phyloP scores from a whole-genome alignment of 2,113 vertebrate species.

The Uropsilus gracilis region DNA sequence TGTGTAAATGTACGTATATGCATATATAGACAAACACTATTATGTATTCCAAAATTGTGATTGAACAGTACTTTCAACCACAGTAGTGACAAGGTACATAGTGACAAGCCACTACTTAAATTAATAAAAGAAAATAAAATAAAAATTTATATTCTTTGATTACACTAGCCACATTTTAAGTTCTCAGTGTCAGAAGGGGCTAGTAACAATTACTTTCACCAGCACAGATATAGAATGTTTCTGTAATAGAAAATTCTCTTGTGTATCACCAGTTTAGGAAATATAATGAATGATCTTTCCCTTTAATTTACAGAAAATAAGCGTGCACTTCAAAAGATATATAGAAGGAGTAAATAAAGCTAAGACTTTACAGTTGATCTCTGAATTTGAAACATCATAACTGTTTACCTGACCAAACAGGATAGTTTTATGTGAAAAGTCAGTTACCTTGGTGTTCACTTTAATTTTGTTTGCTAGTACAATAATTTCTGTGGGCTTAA shows the following conservation, averaged over 20 bases:
- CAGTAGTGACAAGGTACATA: not conserved
- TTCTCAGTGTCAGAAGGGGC: not conserved
- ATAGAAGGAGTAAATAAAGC: not conserved
- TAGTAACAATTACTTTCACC: not conserved
- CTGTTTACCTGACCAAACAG: not conserved
- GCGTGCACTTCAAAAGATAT: not conserved
- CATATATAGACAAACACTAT: not conserved
- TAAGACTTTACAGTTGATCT: not conserved
- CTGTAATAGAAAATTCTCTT: not conserved
- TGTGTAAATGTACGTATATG: not conserved
- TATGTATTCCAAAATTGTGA: slow-evolving; percentile 16
- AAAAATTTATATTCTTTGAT: not conserved
- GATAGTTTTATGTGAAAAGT: not conserved
- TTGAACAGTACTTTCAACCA: not conserved
- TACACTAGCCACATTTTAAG: not conserved
- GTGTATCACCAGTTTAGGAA: not conserved
- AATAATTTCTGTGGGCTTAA: not conserved
- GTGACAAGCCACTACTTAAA: not conserved
- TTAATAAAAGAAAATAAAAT: slow-evolving; percentile 36
- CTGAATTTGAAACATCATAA: not conserved
- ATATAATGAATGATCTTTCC: not conserved
- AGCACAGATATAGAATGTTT: not conserved
- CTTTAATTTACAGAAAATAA: not conserved
- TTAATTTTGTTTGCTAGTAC: not conserved
- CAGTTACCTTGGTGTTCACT: not conserved